A percentile compares a stretch with the other conserved stretches of the same genome.
phyloP scores from a whole-genome alignment of 2,888 invertebrate species.

The Dione vanillae region DNA sequence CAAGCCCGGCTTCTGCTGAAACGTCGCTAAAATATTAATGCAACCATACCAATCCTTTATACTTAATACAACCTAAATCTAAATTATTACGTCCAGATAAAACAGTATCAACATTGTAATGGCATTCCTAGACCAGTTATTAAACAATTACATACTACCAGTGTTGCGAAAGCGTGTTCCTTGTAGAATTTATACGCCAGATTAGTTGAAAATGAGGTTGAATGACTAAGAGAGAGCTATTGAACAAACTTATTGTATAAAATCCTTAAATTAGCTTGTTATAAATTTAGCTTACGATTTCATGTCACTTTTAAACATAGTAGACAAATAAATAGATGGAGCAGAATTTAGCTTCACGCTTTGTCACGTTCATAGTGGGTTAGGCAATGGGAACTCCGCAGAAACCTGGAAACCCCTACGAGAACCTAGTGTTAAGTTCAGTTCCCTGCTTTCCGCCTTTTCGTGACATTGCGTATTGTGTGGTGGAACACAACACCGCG shows the following conservation, averaged over 20 bases:
- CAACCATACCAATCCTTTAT: background rate
- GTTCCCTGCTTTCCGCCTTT: no score
- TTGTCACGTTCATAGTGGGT: no score
- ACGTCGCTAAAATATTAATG: background rate
- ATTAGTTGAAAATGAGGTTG: conserved; percentile 39
- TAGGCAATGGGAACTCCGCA: no score
- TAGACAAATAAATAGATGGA: no score
- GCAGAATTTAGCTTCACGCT: no score
- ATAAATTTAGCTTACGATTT: background rate
- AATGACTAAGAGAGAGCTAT: conserved; percentile 39
- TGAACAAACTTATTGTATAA: conserved; percentile 23
- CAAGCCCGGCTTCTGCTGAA: background rate
- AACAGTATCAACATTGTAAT: conserved; percentile 29
- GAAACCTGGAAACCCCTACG: no score
- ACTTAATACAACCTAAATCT: background rate
- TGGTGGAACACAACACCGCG: no score
- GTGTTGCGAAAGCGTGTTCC: conserved; percentile 44
- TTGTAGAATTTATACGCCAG: conserved; percentile 41
- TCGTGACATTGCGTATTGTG: no score
- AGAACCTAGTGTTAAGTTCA: no score
- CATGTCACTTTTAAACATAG: background rate
- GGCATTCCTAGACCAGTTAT: conserved; percentile 39
- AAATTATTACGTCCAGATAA: conserved; percentile 16
- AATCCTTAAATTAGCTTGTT: background rate
- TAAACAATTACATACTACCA: conserved; percentile 29